Evolutionary conservation across 2,797 vertebrate genomes (phyloP).

Genomic region (Sparidentex hasta): DNA sequence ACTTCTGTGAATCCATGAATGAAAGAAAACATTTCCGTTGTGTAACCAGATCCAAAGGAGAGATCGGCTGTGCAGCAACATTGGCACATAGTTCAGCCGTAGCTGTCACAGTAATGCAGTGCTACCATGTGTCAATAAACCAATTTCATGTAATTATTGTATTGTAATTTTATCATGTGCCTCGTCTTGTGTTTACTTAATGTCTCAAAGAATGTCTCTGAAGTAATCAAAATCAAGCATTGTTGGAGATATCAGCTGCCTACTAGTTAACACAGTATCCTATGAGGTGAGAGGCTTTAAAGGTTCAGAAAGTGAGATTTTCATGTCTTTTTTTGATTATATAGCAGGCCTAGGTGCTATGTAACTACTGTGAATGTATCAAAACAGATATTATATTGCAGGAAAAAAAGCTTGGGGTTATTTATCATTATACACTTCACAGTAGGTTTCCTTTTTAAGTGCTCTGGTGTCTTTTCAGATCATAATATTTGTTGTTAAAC

Average conservation of each 20-base stretch:
- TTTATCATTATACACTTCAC: no score
- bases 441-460: no score
- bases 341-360: no score
- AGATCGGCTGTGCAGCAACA: constrained; percentile 2
- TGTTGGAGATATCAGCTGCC: neutral
- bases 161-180: constrained; percentile 48
- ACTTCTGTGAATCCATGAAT: constrained; percentile 25
- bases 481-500: no score
- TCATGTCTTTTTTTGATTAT: no score
- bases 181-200: constrained; percentile 14
- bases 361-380: no score
- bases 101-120: constrained; percentile 24
- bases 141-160: constrained; percentile 23
- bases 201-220: constrained; percentile 17
- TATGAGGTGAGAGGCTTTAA: no score
- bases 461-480: no score
- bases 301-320: no score
- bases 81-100: constrained; percentile 2
- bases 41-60: constrained; percentile 36
- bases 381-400: no score
- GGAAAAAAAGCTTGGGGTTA: no score
- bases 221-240: neutral
- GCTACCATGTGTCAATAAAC: constrained; percentile 26
- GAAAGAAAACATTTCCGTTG: constrained; percentile 41
- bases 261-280: neutral